Evolutionary conservation across 2,113 vertebrate species (phyloP), one percentile per base, ranked within the genome.

Genomic region (Carollia perspicillata): DNA sequence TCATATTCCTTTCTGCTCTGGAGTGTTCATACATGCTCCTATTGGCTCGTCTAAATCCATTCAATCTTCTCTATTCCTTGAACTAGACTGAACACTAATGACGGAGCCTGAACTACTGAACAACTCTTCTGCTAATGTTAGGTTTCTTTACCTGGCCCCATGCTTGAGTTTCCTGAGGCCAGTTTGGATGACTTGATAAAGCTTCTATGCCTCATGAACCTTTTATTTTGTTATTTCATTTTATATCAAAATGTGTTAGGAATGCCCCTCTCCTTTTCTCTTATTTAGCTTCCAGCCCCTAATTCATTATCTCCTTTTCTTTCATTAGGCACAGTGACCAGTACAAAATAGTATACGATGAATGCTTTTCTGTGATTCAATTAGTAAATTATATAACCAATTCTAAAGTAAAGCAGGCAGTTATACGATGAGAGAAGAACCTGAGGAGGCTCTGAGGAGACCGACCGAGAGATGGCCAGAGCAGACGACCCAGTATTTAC

Each of bases 171-270:
- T 72, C 12, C 13, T 18, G 16, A 14, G 40, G 35, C 18, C 35
- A 81, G 20, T 65, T 9, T 71, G 28, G 44, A 95, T 35, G 85
- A 69, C 28, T 44, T 94, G 60, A 55, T 53, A 37, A 90, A 51
- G 11, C 40, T 81, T 93, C 58, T 33, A 92, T 49, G 66, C 30
- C 5, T 23, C 60, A 49, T 33, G 66, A 65, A 33, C 7, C 14
- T 84, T 92, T 68, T 37, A 37, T 94, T 94, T 68, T 42, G 28
- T 33, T 65, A 60, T 89, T 89, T 79, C 28, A 79, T 55, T 95
- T 68, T 47, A 66, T 65, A 87, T 84, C 47, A 88, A 77, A 94
- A 91, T 33, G 4, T 68, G 33, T 66, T 79, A 91, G 47, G 9
- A 79, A 86, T 23, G 28, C 63, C 33, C 58, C 5, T 33, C 20